Conservation (phyloP, 2,888 invertebrate species). For the Coronaproctus castanopsis region DNA sequence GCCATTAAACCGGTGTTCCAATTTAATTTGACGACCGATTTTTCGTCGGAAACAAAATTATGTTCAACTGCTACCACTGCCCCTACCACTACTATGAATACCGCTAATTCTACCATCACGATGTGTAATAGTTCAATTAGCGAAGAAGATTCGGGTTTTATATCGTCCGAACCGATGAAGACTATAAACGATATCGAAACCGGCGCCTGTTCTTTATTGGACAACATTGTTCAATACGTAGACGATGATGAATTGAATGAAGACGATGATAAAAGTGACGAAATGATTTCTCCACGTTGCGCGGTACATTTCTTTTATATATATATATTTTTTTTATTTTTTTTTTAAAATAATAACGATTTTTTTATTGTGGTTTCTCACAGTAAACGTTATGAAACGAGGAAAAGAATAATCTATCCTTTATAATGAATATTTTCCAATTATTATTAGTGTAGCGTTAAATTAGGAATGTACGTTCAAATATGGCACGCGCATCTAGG, state of each 20-base stretch:
- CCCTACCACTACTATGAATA: too few relatives aligned
- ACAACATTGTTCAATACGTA: conserved; percentile 12
- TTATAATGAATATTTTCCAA: too few relatives aligned
- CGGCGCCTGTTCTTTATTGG: conserved; percentile 13
- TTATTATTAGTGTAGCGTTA: too few relatives aligned
- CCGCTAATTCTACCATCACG: conserved; percentile 13
- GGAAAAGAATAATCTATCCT: too few relatives aligned
- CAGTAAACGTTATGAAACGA: too few relatives aligned
- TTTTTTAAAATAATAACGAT: too few relatives aligned
- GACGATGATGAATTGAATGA: conserved; percentile 9
- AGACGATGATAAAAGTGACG: neutral
- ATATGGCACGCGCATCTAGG: too few relatives aligned
- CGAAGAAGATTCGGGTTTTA: conserved; percentile 23
- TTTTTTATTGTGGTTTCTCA: too few relatives aligned
- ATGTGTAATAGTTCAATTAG: conserved; percentile 21
- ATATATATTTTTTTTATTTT: neutral
- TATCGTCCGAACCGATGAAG: conserved; percentile 21
- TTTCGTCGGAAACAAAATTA: neutral
- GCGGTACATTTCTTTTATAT: neutral
- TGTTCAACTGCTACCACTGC: too few relatives aligned
- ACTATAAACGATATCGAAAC: conserved; percentile 14
- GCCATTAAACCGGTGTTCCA: conserved; percentile 11
- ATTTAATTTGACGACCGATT: conserved; percentile 7
- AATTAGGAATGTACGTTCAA: too few relatives aligned
- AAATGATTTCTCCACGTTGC: neutral